Conservation (phyloP, 1,140 invertebrate species). For the Leptinotarsa undecemlineata region DNA sequence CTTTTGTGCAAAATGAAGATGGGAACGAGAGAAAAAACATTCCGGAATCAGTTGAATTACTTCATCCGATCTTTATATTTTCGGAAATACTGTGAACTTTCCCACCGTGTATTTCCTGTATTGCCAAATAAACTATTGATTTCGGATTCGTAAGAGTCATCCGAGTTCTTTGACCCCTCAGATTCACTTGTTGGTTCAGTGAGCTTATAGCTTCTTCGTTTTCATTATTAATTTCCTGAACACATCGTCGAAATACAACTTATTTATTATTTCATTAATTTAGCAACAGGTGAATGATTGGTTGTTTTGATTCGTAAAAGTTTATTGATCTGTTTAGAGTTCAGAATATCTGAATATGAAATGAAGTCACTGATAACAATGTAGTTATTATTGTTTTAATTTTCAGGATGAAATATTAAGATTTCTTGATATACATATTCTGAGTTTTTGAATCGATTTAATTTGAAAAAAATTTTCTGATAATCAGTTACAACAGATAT, state of each 20-base stretch:
- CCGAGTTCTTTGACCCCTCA: constrained; percentile 25
- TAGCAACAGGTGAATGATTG: background rate
- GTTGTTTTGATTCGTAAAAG: background rate
- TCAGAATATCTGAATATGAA: background rate
- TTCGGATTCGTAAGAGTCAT: constrained; percentile 26
- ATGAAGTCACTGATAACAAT: background rate
- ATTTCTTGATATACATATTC: too few relatives aligned
- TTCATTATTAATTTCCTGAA: constrained; percentile 5
- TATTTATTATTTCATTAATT: background rate
- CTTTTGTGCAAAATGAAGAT: too few relatives aligned
- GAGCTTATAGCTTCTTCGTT: constrained; percentile 10
- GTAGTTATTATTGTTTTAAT: too few relatives aligned
- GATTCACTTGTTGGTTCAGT: constrained; percentile 23
- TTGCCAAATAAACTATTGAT: constrained; percentile 21
- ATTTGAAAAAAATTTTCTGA: too few relatives aligned
- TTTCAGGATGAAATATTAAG: too few relatives aligned
- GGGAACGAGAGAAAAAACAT: too few relatives aligned
- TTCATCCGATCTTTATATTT: too few relatives aligned
- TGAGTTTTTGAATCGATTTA: too few relatives aligned
- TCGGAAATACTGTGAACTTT: background rate
- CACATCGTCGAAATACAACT: background rate
- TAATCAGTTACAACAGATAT: too few relatives aligned
- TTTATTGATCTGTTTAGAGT: background rate
- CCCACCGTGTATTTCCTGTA: constrained; percentile 2
- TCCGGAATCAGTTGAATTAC: too few relatives aligned